phyloP scores from a whole-genome alignment of 2,888 invertebrate species.

The Athalia rosae region DNA sequence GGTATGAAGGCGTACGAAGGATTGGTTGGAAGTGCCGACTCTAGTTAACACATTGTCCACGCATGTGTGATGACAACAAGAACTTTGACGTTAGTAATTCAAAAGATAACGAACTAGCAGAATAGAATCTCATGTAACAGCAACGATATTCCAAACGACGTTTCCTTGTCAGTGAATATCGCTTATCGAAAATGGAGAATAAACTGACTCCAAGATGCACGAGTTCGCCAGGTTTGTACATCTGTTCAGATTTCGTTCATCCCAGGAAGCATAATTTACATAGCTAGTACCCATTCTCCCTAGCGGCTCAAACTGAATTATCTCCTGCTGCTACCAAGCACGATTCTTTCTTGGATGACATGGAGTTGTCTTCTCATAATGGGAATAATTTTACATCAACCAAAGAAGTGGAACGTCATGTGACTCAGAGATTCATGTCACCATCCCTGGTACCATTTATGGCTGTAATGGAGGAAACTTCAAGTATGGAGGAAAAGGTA shows the following conservation, averaged over 20 bases:
- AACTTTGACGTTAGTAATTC: too few relatives aligned
- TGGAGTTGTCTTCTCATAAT: constrained; percentile 57
- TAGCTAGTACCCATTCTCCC: neutral
- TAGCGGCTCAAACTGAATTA: neutral
- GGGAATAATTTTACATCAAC: constrained; percentile 48
- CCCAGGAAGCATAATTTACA: neutral
- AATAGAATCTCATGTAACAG: neutral
- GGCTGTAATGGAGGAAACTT: constrained; percentile 43
- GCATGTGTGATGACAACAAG: too few relatives aligned
- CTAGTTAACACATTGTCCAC: too few relatives aligned
- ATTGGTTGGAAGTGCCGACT: too few relatives aligned
- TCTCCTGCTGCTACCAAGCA: neutral
- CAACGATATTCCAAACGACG: neutral
- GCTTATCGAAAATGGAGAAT: constrained; percentile 4
- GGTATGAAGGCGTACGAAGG: too few relatives aligned
- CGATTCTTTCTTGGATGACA: constrained; percentile 68
- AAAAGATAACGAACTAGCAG: too few relatives aligned
- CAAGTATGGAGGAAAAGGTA: neutral
- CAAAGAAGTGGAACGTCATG: constrained; percentile 56
- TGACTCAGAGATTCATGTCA: constrained; percentile 62
- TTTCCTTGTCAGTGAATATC: neutral
- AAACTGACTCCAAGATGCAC: neutral
- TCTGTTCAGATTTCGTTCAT: neutral
- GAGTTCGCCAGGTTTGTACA: constrained; percentile 16
- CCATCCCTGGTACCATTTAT: constrained; percentile 13